Base-by-base conservation (phyloP, 2,797 vertebrate genomes). In the Uromys caudimaculatus region DNA sequence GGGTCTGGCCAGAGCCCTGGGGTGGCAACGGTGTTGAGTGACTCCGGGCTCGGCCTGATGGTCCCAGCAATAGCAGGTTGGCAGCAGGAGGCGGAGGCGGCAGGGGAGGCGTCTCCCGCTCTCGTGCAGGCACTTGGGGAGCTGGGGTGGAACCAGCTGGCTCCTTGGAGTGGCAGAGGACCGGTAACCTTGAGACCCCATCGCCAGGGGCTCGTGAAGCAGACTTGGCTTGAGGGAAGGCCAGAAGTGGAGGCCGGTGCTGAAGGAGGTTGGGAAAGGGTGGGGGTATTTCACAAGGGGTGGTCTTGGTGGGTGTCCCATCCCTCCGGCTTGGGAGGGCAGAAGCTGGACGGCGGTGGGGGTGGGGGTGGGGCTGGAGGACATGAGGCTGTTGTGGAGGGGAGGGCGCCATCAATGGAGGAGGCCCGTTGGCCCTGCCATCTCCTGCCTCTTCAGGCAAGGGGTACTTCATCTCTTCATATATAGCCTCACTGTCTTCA, bases 401-500 rank as follows among this genome's bases (percentile, higher is more conserved):
- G 98, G 98, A 81, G 98, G 99, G 27, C 96, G 99, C 60, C 97
- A 91, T 98, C 98, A 94, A 98, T 95, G 83, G 98, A 0, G 78
- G 77, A 24, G 52, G 73, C 76, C 96, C 98, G 0, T 69, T 93
- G 95, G 91, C 71, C 54, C 95, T 96, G 93, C 98, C 98, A 97
- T 99, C 99, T 21, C 98, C 99, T 6, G 98, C 96, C 93, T 99
- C 98, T 76, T 99, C 99, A 0, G 98, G 98, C 90, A 98, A 98
- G 0, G 99, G 99, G 96, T 99, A 99, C 96, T 99, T 99, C 99
- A 99, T 99, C 98, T 99, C 99, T 97, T 99, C 99, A 3, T 99
- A 99, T 91, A 99, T 99, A 83, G 99, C 99, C 98, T 99, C 99
- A 2, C 99, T 99, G 98, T 99, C 99, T 94, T 99, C 99, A 0